Conservation (phyloP, 2,888 invertebrate species). For the Leucophenga montana region DNA sequence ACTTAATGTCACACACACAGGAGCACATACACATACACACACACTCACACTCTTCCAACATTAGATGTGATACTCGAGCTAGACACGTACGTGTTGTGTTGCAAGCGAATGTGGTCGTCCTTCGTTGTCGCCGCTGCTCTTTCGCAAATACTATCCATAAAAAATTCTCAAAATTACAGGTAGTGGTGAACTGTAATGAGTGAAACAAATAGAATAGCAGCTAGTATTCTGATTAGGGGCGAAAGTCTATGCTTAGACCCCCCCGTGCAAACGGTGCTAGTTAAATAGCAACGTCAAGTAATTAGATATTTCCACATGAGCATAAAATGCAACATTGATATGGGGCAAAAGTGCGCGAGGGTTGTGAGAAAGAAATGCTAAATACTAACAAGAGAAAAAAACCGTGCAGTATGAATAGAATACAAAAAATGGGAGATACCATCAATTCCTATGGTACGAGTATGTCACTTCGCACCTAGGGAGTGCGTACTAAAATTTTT, state of each 20-base stretch:
- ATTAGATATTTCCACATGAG: constrained; percentile 20
- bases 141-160: constrained; percentile 54
- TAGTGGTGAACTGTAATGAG: no score
- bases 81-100: constrained; percentile 17
- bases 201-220: no score
- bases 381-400: not conserved
- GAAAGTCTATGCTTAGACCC: no score
- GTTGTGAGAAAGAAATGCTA: no score
- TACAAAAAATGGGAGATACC: no score
- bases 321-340: not conserved
- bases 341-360: no score
- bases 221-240: no score
- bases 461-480: no score
- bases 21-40: not conserved
- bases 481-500: no score
- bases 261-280: not conserved
- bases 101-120: constrained; percentile 21
- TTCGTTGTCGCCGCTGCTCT: constrained; percentile 34
- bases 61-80: no score
- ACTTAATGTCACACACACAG: constrained; percentile 55
- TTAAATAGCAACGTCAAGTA: constrained; percentile 19
- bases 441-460: no score
- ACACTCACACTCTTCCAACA: not conserved
- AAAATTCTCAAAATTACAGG: not conserved
- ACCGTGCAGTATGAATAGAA: no score